Conservation (phyloP, 2,113 vertebrate species). For the Brachyhypopomus gauderio region DNA sequence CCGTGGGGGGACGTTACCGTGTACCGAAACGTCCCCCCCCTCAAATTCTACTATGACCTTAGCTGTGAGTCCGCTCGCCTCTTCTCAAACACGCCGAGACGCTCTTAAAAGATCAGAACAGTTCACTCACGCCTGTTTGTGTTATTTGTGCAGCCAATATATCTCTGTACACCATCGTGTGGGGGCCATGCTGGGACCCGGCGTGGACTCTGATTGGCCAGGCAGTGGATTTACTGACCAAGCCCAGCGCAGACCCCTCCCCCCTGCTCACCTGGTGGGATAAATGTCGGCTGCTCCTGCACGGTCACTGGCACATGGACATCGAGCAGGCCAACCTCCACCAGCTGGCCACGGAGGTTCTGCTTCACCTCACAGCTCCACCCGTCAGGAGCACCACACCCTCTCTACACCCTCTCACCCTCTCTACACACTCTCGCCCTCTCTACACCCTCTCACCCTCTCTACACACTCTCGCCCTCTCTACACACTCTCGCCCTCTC, state of each 20-base stretch:
- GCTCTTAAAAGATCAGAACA: not conserved
- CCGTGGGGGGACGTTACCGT: slow-evolving; percentile 89
- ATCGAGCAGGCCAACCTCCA: slow-evolving; percentile 95
- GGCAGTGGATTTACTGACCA: slow-evolving; percentile 92
- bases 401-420: too few relatives aligned
- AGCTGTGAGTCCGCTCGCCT: slow-evolving; percentile 80
- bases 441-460: too few relatives aligned
- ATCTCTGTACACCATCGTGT: slow-evolving; percentile 92
- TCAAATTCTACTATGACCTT: slow-evolving; percentile 97
- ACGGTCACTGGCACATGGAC: slow-evolving; percentile 91
- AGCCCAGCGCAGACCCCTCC: slow-evolving; percentile 90
- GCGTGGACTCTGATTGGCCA: slow-evolving; percentile 97
- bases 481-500: too few relatives aligned
- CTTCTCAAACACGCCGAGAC: not conserved
- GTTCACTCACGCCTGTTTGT: not conserved
- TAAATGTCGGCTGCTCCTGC: slow-evolving; percentile 92
- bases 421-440: too few relatives aligned
- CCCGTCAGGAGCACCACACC: too few relatives aligned
- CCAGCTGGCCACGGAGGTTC: slow-evolving; percentile 94
- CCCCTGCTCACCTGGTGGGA: slow-evolving; percentile 95
- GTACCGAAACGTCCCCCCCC: slow-evolving; percentile 92
- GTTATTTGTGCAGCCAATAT: slow-evolving; percentile 81
- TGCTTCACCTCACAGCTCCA: not conserved
- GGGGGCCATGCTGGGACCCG: slow-evolving; percentile 98
- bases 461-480: too few relatives aligned